phyloP scores from a whole-genome alignment of 35 echinoderm and acorn worm genomes.

The Amphiura filiformis region DNA sequence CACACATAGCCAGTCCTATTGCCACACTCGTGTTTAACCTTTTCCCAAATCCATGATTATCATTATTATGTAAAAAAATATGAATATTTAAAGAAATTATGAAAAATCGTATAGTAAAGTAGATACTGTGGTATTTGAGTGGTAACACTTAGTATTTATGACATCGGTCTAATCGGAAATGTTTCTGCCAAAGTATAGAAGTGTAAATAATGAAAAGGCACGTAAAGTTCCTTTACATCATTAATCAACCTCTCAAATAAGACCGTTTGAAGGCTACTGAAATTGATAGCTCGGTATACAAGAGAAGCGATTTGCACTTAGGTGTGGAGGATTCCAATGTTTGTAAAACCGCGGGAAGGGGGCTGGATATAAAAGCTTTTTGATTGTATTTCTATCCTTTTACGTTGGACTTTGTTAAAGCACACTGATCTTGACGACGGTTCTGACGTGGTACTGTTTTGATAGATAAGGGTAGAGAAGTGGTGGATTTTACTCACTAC shows the following conservation, averaged over 20 bases:
- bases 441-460: neutral
- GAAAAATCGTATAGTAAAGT: too few species aligned
- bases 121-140: neutral
- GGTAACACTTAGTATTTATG: neutral
- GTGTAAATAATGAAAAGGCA: neutral
- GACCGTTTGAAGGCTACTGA: neutral
- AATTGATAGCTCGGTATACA: conserved; percentile 3
- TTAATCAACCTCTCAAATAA: conserved; percentile 8
- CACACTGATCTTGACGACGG: neutral
- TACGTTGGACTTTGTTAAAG: conserved; percentile 1
- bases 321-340: neutral
- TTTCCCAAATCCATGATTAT: too few species aligned
- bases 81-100: too few species aligned
- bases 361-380: conserved; percentile 14
- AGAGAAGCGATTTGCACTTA: conserved; percentile 9
- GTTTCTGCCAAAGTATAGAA: neutral
- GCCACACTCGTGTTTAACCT: too few species aligned
- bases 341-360: neutral
- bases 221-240: neutral
- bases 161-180: neutral
- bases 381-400: neutral
- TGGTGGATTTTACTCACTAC: neutral
- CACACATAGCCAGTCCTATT: too few species aligned
- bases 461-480: neutral
- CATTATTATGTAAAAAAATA: too few species aligned